Conservation (phyloP, 1,140 invertebrate genomes). For the Megalopta genalis region DNA sequence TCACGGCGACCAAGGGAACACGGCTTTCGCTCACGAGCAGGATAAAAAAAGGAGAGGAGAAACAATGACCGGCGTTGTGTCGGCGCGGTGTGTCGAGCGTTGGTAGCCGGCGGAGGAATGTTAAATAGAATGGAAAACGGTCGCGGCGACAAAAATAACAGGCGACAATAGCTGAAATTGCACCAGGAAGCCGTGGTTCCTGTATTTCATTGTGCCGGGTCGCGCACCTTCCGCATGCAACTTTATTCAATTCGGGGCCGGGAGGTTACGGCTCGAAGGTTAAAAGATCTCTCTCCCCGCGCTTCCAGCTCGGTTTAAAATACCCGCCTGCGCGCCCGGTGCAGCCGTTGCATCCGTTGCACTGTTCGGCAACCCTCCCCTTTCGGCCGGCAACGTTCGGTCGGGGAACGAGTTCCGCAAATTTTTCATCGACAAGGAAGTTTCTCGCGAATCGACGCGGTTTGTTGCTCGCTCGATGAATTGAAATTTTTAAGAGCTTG, state of each 20-base stretch:
- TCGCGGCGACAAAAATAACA: slow-evolving; percentile 17
- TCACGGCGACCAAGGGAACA: not conserved
- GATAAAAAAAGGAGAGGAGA: not conserved
- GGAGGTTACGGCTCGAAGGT: slow-evolving; percentile 19
- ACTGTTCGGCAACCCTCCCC: not conserved
- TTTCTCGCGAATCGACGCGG: no score
- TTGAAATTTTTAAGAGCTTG: no score
- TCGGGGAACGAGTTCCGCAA: no score
- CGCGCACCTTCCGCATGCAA: slow-evolving; percentile 32
- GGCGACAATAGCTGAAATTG: slow-evolving; percentile 34
- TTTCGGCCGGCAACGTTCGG: no score
- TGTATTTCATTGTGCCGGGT: slow-evolving; percentile 38
- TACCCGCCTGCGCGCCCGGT: not conserved
- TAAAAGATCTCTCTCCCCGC: slow-evolving; percentile 25
- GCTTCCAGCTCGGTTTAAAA: not conserved
- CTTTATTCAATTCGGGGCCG: slow-evolving; percentile 17
- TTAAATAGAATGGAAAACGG: slow-evolving; percentile 40
- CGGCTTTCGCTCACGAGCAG: no score
- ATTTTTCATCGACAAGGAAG: no score
- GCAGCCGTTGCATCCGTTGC: not conserved
- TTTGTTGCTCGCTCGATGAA: no score
- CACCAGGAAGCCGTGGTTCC: slow-evolving; percentile 45
- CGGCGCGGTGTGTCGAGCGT: not conserved
- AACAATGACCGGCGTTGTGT: slow-evolving; percentile 10
- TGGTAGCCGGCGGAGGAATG: not conserved